Conservation (phyloP, 2,113 vertebrate genomes). For the Saguinus midas region DNA sequence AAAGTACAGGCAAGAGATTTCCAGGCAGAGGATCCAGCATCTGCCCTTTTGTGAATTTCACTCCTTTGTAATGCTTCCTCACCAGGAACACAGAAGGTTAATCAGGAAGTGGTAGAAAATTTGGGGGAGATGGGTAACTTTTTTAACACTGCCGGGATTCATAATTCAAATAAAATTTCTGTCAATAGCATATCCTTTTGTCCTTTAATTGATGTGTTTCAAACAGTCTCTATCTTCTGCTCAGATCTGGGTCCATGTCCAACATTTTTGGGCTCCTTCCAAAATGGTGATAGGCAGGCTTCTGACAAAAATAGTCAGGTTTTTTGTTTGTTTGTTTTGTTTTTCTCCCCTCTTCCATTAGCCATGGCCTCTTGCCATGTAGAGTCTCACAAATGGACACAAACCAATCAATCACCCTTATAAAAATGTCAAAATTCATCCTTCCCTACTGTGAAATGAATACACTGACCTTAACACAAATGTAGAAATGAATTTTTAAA, state of each 20-base stretch:
- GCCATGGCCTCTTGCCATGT: constrained; percentile 71
- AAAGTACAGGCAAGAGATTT: not conserved
- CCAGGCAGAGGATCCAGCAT: not conserved
- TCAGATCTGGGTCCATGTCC: not conserved
- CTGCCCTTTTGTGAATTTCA: not conserved
- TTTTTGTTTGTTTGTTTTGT: not conserved
- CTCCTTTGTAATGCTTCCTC: not conserved
- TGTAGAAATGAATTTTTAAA: constrained; percentile 72
- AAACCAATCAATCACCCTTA: constrained; percentile 78
- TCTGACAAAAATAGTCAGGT: constrained; percentile 57
- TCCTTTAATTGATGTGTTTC: constrained; percentile 32
- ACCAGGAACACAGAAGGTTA: not conserved
- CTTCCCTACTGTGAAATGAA: constrained; percentile 79
- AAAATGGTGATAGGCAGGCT: constrained; percentile 59
- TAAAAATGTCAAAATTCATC: constrained; percentile 80
- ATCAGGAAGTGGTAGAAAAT: not conserved
- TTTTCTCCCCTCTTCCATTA: constrained; percentile 64
- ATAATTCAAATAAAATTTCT: constrained; percentile 33
- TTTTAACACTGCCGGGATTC: not conserved
- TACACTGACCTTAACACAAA: constrained; percentile 80
- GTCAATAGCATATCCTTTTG: not conserved
- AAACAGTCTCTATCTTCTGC: constrained; percentile 20
- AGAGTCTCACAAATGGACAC: constrained; percentile 75
- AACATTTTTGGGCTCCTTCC: constrained; percentile 35
- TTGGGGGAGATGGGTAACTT: not conserved